Evolutionary conservation across 2,888 invertebrate species (phyloP), one percentile per base, ranked within the genome.

Genomic region (Stenodera caucasica): DNA sequence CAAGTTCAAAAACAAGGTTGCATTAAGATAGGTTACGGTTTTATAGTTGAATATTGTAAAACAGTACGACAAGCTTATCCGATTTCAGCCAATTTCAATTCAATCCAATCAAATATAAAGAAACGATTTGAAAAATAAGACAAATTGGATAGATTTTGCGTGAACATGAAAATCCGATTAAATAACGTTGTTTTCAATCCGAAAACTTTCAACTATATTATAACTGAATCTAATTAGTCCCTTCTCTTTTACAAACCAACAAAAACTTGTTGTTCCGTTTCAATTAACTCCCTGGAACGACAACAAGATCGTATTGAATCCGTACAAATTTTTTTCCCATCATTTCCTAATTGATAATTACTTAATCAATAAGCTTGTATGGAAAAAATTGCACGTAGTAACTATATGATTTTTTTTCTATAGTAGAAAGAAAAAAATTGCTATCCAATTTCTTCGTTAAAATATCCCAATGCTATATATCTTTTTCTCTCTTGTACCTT

Each of bases 1-100:
- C 67, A 67, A 67, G 67, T 67, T 70, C 69, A 66, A 69, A 64
- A 66, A 62, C 68, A 69, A 70, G 68, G 68, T 70, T 65, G 57
- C 55, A 57, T 71, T 71, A 57, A 57, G 71, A 61, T 70, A 71
- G 70, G 71, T 71, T 66, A 68, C 56, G 68, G 64, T 57, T 64
- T 51, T 51, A 54, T 57, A 55, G 55, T 57, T 53, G 60, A 56
- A 58, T 35, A 14, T 35, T 35, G 1, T 33, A n/a, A 1, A n/a
- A 14, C 4, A 5, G 26, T 26, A 26, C 6, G 26, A 3, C 26
- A 26, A 5, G 26, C 26, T 3, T 14, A 5, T 14, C 1, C 35
- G 6, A 57, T 56, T 51, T 18, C 40, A 37, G 49, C 33, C n/a
- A 29, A 18, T 56, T 14, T 49, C 53, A 56, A 57, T 58, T 58